phyloP scores from a whole-genome alignment of 2,113 vertebrate genomes.

The Albula goreensis region DNA sequence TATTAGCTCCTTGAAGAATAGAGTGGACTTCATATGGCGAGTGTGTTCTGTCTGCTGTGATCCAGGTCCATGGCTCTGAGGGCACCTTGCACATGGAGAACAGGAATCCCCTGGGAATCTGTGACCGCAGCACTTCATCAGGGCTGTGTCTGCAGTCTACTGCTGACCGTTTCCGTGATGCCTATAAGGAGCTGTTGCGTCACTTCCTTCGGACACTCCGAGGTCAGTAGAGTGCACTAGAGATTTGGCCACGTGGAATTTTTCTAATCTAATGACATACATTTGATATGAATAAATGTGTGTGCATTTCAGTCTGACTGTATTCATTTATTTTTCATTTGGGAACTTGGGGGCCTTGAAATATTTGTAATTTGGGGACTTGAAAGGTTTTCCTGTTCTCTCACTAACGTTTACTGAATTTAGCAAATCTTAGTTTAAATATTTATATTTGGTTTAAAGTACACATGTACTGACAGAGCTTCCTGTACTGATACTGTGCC shows the following conservation, averaged over 20 bases:
- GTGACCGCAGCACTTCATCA: constrained; percentile 16
- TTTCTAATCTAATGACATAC: no score
- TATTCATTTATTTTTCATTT: no score
- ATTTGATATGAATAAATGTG: no score
- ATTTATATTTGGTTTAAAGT: no score
- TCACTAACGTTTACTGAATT: no score
- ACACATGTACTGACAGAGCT: no score
- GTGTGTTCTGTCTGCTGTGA: background rate
- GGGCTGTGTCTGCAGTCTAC: constrained; percentile 35
- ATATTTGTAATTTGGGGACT: no score
- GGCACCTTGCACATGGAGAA: constrained; percentile 46
- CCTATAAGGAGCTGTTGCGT: constrained; percentile 38
- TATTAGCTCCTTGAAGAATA: background rate
- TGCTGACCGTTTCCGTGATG: constrained; percentile 38
- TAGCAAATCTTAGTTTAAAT: no score
- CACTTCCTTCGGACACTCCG: constrained; percentile 51
- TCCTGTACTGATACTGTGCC: no score
- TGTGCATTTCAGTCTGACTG: no score
- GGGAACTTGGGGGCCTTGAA: no score
- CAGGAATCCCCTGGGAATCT: constrained; percentile 51
- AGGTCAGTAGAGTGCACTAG: constrained; percentile 23
- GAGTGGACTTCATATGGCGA: background rate
- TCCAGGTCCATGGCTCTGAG: constrained; percentile 40
- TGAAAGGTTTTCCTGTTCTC: no score
- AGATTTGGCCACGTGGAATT: background rate